These are phyloP conservation scores for Helarctos malayanus DNA, from an alignment of 2,797 vertebrate genomes.

Conservation along the genomic window DNA sequence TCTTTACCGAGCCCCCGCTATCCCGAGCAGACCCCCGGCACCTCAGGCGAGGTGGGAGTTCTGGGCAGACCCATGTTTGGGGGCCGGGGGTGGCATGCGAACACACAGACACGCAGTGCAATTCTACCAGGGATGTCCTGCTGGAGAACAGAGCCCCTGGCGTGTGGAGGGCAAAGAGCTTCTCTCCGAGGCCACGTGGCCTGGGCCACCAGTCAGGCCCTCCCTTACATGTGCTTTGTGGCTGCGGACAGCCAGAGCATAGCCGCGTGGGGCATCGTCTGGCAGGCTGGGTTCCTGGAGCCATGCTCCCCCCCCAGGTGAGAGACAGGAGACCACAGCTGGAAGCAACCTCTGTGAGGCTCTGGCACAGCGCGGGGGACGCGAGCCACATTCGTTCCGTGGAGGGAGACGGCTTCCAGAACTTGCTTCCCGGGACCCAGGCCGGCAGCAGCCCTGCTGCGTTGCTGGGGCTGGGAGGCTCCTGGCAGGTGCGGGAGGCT, in stretches of 20 bases:
- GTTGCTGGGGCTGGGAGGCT: fast-evolving
- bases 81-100: background rate
- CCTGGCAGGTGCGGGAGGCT: background rate
- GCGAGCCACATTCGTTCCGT: fast-evolving
- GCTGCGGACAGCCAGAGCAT: background rate
- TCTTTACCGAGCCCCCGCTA: background rate
- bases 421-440: background rate
- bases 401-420: background rate
- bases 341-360: background rate
- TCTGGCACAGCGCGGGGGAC: fast-evolving
- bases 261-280: fast-evolving
- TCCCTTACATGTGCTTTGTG: background rate
- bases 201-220: fast-evolving
- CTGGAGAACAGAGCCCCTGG: background rate
- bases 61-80: background rate
- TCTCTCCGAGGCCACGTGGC: background rate
- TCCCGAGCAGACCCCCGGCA: background rate
- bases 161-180: background rate
- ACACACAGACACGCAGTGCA: background rate
- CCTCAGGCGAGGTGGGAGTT: background rate
- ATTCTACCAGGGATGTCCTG: background rate
- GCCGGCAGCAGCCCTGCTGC: fast-evolving
- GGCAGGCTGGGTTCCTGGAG: fast-evolving
- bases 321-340: background rate
- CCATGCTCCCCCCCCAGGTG: fast-evolving